Conservation (phyloP, 2,113 vertebrate species). For the Calypte anna region DNA sequence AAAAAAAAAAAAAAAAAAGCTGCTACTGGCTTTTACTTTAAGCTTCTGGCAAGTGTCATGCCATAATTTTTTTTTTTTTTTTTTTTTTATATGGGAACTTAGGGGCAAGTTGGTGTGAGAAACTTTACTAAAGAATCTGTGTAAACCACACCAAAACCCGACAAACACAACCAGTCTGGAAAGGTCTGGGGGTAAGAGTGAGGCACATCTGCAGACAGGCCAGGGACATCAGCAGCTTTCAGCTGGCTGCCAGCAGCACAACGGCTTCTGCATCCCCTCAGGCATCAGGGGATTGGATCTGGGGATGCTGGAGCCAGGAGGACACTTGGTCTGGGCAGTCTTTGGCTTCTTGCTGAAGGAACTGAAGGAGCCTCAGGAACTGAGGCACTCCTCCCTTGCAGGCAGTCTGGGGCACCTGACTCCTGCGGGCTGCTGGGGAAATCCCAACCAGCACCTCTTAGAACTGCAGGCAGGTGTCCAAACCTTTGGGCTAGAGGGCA, state of each 20-base stretch:
- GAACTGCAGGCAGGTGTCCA: conserved; percentile 21
- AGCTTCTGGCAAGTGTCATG: not conserved
- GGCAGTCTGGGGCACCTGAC: conserved; percentile 41
- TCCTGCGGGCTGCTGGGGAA: conserved; percentile 37
- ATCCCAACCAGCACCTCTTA: not conserved
- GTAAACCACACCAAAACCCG: conserved; percentile 55
- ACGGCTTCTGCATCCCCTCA: conserved; percentile 1
- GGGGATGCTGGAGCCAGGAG: not conserved
- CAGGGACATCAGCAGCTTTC: conserved; percentile 45
- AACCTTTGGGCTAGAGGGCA: conserved; percentile 30
- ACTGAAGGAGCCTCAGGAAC: not conserved
- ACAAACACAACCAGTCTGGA: conserved; percentile 58
- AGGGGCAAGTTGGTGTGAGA: conserved; percentile 55
- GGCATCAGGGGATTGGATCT: not conserved
- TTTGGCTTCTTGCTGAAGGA: not conserved
- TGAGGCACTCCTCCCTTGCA: not conserved
- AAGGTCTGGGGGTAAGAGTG: not conserved
- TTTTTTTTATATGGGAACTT: not conserved
- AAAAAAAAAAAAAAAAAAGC: not conserved
- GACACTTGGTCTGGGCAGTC: conserved; percentile 25
- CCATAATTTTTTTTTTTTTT: not conserved
- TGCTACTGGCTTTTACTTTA: conserved; percentile 42
- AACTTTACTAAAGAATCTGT: conserved; percentile 56
- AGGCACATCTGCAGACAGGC: conserved; percentile 55
- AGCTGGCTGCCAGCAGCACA: not conserved